Base-by-base conservation (phyloP, 2,888 invertebrate species). In the Pyrocoelia pectoralis region DNA sequence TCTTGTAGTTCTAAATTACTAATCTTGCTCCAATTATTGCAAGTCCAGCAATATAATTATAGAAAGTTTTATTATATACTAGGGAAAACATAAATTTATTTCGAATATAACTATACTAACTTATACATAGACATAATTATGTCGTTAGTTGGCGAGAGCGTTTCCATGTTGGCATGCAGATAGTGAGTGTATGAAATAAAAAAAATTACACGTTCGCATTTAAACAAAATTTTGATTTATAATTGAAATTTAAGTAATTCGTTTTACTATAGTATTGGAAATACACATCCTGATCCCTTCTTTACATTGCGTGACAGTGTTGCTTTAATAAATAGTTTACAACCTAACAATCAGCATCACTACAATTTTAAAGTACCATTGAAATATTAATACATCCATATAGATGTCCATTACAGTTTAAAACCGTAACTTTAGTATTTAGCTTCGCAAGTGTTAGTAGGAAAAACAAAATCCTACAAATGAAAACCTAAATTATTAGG, bases 301-400 rank as follows among this genome's bases (percentile, higher is more conserved):
- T 46, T 43, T 24, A 43, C 40, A 38, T 66, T 60, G 58, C 66
- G 56, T 63, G 60, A 62, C 58, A 14, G 38, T 28, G 15, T 55
- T 51, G 59, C 54, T 62, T 61, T 57, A 69, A 67, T 59, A 58
- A 50, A 63, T 61, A 65, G 65, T 69, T 69, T 69, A 67, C 61
- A 64, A 59, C 56, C 61, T 29, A 66, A 66, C 65, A 61, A 57
- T 61, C 61, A 61, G 64, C 60, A 50, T 68, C 56, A 57, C 48
- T 56, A 67, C 53, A 56, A 57, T 67, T 69, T 70, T 69, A 66
- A 71, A 72, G 67, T 68, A 65, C 67, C 68, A 69, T 63, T 72
- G 70, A 72, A 70, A 72, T 72, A 74, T 73, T 74, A 73, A 72
- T 70, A 69, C 69, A 61, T 73, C 68, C 66, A 69, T 68, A 70